Base-by-base conservation (phyloP, 1,140 invertebrate genomes). In the Megalonaias nervosa region DNA sequence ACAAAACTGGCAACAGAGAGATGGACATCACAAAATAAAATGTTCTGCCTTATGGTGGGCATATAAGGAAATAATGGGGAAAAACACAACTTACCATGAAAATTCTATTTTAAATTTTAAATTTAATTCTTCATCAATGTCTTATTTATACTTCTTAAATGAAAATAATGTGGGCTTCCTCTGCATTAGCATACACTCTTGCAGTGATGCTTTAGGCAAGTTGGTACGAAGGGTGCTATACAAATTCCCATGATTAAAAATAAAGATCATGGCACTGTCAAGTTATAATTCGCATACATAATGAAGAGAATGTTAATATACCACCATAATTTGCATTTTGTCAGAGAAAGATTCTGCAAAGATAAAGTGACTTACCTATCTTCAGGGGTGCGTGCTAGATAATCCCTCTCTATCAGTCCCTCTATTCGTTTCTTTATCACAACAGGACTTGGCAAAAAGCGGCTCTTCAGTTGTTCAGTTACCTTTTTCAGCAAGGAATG, bases 391-490 rank as follows among this genome's bases (percentile, higher is more conserved):
- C 98, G 94, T 75, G 97, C 96, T 88, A 99, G 93, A 93, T 99
- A 99, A 93, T 99, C 98, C 83, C 98, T 93, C 93, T 99, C 98
- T 90, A 99, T 99, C 83, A 99, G 94, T 69, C 97, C 97, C 93
- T 99, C 98, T 89, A 99, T 99, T 88, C 98, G 94, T 90, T 99
- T 99, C 93, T 99, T 99, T 89, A 99, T 99, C 80, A 99, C 95
- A 84, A 97, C 95, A 60, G 98, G 98, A 86, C 97, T 98, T 81
- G 98, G 98, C 91, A 99, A 93, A 93, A 99, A 99, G 87, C 98
- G 94, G 84, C 95, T 95, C 91, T 97, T 97, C 79, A 99, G 92
- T 92, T 99, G 98, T 91, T 99, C 97, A 59, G 98, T 99, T 66
- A 99, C 97, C 92, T 93, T 59, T 86, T 78, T 62, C 81, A 64